Percentiles rank a stretch among this genome's conserved stretches.
Evolutionary conservation across 2,797 vertebrate genomes (phyloP).

Genomic region (Ictinia mississippiensis): DNA sequence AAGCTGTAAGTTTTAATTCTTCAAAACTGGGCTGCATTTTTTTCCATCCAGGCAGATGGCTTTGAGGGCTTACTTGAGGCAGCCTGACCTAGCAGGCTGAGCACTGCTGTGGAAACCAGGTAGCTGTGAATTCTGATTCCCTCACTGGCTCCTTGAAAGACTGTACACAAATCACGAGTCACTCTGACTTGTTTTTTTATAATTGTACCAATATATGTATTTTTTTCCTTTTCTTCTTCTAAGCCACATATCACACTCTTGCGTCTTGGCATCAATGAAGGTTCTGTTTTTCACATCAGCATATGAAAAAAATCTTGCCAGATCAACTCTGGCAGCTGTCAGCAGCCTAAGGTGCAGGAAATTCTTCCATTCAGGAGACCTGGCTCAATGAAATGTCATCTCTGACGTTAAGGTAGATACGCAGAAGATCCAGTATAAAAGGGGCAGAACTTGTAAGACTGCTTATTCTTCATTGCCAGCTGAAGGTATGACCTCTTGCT

Average conservation of each 20-base stretch:
- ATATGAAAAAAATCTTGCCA: background rate
- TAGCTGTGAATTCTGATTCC: background rate
- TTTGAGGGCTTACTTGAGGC: background rate
- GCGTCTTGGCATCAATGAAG: background rate
- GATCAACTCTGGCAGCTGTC: constrained; percentile 36
- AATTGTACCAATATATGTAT: background rate
- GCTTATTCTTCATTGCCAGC: background rate
- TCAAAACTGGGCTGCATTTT: background rate
- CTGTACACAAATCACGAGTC: background rate
- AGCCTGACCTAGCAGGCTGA: background rate
- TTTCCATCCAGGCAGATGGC: background rate
- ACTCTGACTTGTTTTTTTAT: background rate
- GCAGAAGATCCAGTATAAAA: background rate
- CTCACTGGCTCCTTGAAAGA: background rate
- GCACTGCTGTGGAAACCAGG: background rate
- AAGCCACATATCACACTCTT: constrained; percentile 6
- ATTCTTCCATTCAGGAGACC: constrained; percentile 21
- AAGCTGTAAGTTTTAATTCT: background rate
- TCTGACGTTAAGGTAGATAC: background rate
- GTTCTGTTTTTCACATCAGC: constrained; percentile 54
- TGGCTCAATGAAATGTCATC: constrained; percentile 35
- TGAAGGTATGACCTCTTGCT: background rate
- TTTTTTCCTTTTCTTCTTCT: background rate
- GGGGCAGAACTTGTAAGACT: background rate
- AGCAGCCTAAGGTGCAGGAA: constrained; percentile 48